These are phyloP conservation scores for Euglossa dilemma DNA, from an alignment of 1,140 invertebrate genomes.

Conservation along the genomic window DNA sequence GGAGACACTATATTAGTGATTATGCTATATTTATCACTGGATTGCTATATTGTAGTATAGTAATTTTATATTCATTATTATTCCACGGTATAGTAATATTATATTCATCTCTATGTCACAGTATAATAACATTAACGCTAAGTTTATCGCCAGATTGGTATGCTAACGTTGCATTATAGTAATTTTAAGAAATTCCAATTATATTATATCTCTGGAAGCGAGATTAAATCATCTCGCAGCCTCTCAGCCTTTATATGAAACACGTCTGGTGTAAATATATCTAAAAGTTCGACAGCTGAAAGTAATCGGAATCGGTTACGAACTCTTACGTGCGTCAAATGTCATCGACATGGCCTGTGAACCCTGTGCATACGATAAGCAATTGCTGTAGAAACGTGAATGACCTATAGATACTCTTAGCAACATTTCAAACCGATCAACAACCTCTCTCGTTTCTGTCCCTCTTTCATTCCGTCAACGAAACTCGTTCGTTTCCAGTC, in stretches of 20 bases:
- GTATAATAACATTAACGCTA: too few species aligned
- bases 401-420: constrained; percentile 6
- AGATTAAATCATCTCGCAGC: too few species aligned
- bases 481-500: not conserved
- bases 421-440: constrained; percentile 20
- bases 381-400: constrained; percentile 26
- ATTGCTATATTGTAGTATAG: too few species aligned
- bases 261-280: not conserved
- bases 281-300: not conserved
- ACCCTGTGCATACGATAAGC: constrained; percentile 20
- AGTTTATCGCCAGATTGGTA: too few species aligned
- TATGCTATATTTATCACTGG: too few species aligned
- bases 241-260: not conserved
- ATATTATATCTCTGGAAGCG: too few species aligned
- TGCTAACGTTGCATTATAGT: too few species aligned
- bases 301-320: constrained; percentile 14
- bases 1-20: too few species aligned
- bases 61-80: too few species aligned
- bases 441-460: not conserved
- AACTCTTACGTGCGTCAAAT: constrained; percentile 10
- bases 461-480: not conserved
- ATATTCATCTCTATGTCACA: too few species aligned
- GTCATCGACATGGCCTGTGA: constrained; percentile 30
- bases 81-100: too few species aligned
- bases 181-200: too few species aligned